Base-by-base conservation (phyloP, 2,113 vertebrate genomes). In the Ciconia stormi region DNA sequence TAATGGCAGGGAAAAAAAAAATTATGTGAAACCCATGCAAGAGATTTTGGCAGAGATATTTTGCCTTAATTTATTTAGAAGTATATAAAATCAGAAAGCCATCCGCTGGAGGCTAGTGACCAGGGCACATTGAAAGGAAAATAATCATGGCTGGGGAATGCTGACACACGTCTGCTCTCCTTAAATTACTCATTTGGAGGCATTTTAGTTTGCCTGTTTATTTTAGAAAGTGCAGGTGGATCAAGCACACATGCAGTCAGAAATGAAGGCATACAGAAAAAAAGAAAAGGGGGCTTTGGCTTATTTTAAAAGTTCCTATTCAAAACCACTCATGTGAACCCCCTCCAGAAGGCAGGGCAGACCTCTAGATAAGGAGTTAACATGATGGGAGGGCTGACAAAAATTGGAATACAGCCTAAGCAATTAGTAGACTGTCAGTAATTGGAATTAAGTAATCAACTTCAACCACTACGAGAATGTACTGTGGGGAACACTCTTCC, bases 351-450 rank as follows among this genome's bases (percentile, higher is more conserved):
- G 86, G 72, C 76, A 95, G 78, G 71, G 82, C 58, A 95, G 81
- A 95, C 74, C 66, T 87, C 66, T 93, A 13, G 53, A 62, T 59
- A 88, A 80, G 61, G 87, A 95, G 90, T 95, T 92, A 93, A 96
- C 63, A 17, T 59, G 63, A 86, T 70, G n/a, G 91, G 66, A 97
- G 70, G 71, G 50, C n/a, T 90, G 87, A 94, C 46, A 94, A 94
- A 96, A 96, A 85, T 47, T 95, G 97, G 95, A 97, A 95, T 93
- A 83, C 46, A 94, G 94, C 93, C 87, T 93, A 95, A 95, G 81
- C 82, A 94, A 95, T 96, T 97, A 97, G 91, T 90, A 93, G 70
- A 90, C 87, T 93, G 95, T 95, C 95, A 95, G 96, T 97, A 97
- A 97, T 26, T 93, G 84, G 91, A 94, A 97, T 96, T 95, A 96